Conservation (phyloP, 2,113 vertebrate species). For the Trinectes maculatus region DNA sequence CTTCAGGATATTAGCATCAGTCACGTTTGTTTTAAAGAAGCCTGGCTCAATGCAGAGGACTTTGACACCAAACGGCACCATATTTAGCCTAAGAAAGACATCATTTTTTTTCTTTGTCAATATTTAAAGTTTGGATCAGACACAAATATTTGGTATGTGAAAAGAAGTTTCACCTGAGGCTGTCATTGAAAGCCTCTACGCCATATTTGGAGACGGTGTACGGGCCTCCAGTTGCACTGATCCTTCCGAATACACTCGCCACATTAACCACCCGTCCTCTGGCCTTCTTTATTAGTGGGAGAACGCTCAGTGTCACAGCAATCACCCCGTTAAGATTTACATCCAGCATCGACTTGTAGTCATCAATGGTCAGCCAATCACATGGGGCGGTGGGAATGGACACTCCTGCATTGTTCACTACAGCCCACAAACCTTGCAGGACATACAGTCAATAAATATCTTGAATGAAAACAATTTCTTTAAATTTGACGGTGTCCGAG, state of each 20-base stretch:
- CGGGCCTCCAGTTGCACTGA: constrained; percentile 76
- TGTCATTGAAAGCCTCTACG: constrained; percentile 86
- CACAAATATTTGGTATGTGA: not conserved
- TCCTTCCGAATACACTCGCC: constrained; percentile 81
- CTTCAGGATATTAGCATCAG: constrained; percentile 57
- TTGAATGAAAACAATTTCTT: no score
- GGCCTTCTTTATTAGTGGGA: constrained; percentile 87
- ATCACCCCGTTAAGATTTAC: constrained; percentile 85
- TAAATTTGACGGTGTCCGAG: not conserved
- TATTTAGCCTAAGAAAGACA: constrained; percentile 72
- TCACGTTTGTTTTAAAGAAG: constrained; percentile 83
- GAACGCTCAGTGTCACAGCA: constrained; percentile 84
- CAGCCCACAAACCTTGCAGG: constrained; percentile 82
- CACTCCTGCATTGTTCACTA: constrained; percentile 86
- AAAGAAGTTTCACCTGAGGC: constrained; percentile 75
- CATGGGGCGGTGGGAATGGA: constrained; percentile 72
- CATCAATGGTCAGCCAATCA: constrained; percentile 84
- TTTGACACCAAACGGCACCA: constrained; percentile 85
- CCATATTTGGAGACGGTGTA: constrained; percentile 84
- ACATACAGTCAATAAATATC: not conserved
- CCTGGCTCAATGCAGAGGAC: constrained; percentile 84
- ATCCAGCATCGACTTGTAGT: constrained; percentile 82
- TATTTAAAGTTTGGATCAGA: no score
- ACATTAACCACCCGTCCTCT: constrained; percentile 84
- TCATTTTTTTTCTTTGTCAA: no score